phyloP scores from a whole-genome alignment of 2,113 vertebrate species.

The Pipra filicauda region DNA sequence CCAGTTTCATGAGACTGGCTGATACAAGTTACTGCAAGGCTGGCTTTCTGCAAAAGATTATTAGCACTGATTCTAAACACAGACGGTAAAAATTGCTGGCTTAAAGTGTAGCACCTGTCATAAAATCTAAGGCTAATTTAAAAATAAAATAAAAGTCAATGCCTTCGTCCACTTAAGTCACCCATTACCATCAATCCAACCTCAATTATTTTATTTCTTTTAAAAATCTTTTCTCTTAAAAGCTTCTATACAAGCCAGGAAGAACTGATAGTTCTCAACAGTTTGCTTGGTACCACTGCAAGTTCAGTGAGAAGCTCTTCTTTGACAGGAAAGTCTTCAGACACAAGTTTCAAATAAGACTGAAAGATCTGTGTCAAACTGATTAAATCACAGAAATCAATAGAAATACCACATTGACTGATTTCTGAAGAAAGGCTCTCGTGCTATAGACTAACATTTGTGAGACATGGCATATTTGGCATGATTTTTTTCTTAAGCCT shows the following conservation, averaged over 20 bases:
- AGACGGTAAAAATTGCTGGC: neutral
- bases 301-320: neutral
- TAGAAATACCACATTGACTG: neutral
- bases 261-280: neutral
- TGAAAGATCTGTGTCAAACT: neutral
- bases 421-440: neutral
- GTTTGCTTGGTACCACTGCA: neutral
- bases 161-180: neutral
- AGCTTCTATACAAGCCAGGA: neutral
- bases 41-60: neutral
- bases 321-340: neutral
- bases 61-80: neutral
- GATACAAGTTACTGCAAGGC: neutral
- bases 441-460: neutral
- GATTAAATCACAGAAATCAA: neutral
- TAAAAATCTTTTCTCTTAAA: neutral
- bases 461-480: neutral
- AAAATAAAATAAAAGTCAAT: neutral
- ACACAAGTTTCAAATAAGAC: neutral
- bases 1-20: neutral
- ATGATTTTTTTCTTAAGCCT: neutral
- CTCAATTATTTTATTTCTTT: neutral
- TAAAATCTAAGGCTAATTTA: neutral
- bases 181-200: neutral
- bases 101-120: neutral